phyloP scores from a whole-genome alignment of 2,113 vertebrate species.

The Elephantulus edwardii region DNA sequence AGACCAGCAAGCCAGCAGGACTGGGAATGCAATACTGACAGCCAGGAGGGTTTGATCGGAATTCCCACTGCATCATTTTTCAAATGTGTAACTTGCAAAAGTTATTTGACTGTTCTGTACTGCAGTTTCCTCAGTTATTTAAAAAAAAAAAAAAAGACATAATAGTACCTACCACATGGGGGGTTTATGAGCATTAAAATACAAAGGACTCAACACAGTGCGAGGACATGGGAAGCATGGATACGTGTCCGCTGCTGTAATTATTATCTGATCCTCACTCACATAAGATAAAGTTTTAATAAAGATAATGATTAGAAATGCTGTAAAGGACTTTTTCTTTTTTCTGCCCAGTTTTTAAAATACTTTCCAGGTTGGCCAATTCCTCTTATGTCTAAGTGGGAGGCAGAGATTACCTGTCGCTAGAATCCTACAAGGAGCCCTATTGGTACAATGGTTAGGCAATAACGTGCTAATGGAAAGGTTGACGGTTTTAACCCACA shows the following conservation, averaged over 20 bases:
- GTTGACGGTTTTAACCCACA: not conserved
- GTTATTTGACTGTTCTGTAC: not conserved
- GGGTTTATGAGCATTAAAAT: not conserved
- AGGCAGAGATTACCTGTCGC: not conserved
- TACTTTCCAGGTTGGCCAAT: not conserved
- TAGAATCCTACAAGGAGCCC: not conserved
- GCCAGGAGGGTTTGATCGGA: not conserved
- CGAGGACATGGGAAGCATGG: not conserved
- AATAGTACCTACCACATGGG: not conserved
- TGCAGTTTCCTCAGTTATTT: not conserved
- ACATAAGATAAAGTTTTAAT: not conserved
- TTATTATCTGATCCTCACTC: not conserved
- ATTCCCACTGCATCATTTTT: not conserved
- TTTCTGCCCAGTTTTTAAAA: not conserved
- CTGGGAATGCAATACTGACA: not conserved
- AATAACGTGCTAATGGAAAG: not conserved
- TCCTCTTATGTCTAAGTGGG: not conserved
- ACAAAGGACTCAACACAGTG: not conserved
- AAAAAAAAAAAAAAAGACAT: conserved; percentile 5
- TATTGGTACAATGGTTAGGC: not conserved
- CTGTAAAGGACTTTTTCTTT: conserved; percentile 3
- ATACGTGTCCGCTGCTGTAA: not conserved
- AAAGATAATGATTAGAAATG: not conserved
- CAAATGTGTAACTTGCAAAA: not conserved
- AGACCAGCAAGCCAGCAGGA: not conserved